A percentile compares a stretch with the other conserved stretches of the same genome.
Conservation (phyloP, 2,888 invertebrate genomes). For the Nomada goodeniana region DNA sequence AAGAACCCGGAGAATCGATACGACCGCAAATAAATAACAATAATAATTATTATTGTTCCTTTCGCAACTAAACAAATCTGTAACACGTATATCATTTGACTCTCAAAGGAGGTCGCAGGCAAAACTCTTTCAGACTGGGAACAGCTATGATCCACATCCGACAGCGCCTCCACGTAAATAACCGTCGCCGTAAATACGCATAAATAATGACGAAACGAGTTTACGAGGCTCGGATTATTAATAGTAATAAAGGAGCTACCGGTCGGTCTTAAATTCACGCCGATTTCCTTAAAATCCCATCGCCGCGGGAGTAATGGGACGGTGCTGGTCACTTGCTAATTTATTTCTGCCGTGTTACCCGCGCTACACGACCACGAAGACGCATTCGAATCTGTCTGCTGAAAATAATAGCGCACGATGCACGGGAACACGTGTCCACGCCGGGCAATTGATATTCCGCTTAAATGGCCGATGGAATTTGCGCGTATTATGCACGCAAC, state of each 20-base stretch:
- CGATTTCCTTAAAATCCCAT: constrained; percentile 54
- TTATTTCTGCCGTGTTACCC: constrained; percentile 45
- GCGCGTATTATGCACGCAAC: neutral
- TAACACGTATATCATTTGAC: neutral
- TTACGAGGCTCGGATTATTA: constrained; percentile 42
- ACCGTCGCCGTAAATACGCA: constrained; percentile 41
- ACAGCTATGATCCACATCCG: constrained; percentile 13
- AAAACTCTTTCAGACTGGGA: constrained; percentile 2
- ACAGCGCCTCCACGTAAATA: constrained; percentile 29
- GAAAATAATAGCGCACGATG: constrained; percentile 50
- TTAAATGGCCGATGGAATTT: constrained; percentile 9
- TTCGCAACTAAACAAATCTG: neutral
- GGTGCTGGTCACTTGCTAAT: constrained; percentile 20
- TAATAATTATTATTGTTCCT: too few species aligned
- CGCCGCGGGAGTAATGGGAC: constrained; percentile 23
- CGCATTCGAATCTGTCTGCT: constrained; percentile 5
- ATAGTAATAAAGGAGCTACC: constrained; percentile 46
- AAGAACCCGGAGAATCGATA: too few species aligned
- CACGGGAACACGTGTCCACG: constrained; percentile 16
- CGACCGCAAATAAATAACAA: too few species aligned
- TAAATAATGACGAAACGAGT: constrained; percentile 51
- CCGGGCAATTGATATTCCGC: constrained; percentile 33
- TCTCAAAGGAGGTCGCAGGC: constrained; percentile 20
- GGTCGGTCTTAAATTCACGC: constrained; percentile 46
- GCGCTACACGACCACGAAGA: constrained; percentile 1